Percentiles rank a stretch among this genome's conserved stretches.
These are phyloP conservation scores for Eremophila alpestris DNA, from an alignment of 2,797 vertebrate genomes.

Conservation along the genomic window DNA sequence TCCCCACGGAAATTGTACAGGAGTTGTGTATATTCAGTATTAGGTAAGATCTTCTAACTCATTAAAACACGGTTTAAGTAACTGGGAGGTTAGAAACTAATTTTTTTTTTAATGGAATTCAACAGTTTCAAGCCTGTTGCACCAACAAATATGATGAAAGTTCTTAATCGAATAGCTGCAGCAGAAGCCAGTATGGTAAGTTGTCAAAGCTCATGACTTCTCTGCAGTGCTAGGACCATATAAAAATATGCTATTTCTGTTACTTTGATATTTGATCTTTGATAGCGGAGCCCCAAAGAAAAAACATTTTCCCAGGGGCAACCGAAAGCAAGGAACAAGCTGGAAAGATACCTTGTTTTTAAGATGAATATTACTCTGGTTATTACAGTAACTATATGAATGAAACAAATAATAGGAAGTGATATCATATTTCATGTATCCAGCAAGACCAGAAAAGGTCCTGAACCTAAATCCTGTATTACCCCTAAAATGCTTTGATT, in stretches of 20 bases:
- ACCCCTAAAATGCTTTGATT: not conserved
- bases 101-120: constrained; percentile 2
- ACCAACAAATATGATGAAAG: constrained; percentile 92
- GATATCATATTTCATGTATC: not conserved
- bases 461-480: not conserved
- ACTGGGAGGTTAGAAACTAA: constrained; percentile 16
- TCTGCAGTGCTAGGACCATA: not conserved
- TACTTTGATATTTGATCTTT: not conserved
- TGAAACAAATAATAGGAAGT: not conserved
- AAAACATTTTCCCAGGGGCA: fast-evolving
- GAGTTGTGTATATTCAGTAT: constrained; percentile 84
- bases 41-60: constrained; percentile 75
- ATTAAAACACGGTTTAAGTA: not conserved
- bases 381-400: not conserved
- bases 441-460: not conserved
- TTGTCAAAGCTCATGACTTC: not conserved
- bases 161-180: constrained; percentile 84
- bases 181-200: constrained; percentile 85
- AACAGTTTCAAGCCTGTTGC: constrained; percentile 95
- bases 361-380: not conserved
- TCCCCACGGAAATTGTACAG: constrained; percentile 86
- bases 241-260: not conserved
- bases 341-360: not conserved
- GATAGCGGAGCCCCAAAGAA: not conserved
- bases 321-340: not conserved